Evolutionary conservation across 2,888 invertebrate species (phyloP).

Genomic region (Cancer borealis): DNA sequence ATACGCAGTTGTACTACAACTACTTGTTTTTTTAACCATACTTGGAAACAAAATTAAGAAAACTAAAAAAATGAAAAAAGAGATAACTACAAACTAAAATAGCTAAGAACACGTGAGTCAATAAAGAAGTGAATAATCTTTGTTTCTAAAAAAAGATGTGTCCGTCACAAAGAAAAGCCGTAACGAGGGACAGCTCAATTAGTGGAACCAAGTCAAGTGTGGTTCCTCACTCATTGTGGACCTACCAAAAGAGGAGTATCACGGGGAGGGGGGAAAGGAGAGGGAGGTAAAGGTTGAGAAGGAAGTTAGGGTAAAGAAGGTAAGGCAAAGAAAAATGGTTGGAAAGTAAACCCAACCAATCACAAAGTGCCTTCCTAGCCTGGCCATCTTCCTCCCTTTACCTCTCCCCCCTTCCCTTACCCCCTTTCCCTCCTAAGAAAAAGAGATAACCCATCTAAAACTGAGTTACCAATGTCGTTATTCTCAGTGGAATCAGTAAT

Average conservation of each 20-base stretch:
- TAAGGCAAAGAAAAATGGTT: constrained; percentile 5
- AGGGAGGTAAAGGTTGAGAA: background rate
- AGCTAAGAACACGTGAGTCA: background rate
- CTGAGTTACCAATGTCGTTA: constrained; percentile 1
- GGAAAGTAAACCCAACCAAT: constrained; percentile 45
- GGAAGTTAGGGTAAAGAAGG: background rate
- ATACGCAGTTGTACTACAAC: background rate
- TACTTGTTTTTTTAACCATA: background rate
- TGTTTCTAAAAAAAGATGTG: background rate
- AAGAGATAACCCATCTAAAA: constrained; percentile 36
- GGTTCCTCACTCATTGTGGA: constrained; percentile 54
- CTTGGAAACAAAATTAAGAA: background rate
- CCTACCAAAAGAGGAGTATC: constrained; percentile 34
- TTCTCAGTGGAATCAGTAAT: constrained; percentile 14
- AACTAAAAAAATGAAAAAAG: background rate
- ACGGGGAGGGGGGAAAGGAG: background rate
- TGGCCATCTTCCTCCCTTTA: constrained; percentile 34
- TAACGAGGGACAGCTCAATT: constrained; percentile 67
- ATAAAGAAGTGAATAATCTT: background rate
- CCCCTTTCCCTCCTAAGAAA: background rate
- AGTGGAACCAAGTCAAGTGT: constrained; percentile 53
- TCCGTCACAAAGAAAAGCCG: constrained; percentile 9
- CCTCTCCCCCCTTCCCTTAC: background rate
- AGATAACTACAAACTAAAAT: background rate
- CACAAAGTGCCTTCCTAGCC: constrained; percentile 2